Evolutionary conservation across 2,797 vertebrate species (phyloP).

Genomic region (Dendrocincla tyrannina): DNA sequence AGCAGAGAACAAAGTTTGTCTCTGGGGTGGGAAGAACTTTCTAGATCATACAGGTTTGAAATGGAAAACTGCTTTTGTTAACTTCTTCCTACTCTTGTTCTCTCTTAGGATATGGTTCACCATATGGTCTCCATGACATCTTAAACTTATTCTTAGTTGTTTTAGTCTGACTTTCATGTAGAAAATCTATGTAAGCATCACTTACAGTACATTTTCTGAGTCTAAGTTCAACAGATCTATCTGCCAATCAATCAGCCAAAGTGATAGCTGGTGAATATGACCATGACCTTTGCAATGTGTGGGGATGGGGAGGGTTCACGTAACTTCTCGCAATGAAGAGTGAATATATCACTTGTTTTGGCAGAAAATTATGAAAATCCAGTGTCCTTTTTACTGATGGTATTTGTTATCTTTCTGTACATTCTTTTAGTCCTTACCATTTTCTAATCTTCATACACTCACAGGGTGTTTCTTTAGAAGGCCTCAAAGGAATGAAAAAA

Average conservation of each 20-base stretch:
- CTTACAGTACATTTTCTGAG: background rate
- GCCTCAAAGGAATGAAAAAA: background rate
- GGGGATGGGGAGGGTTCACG: rapidly evolving
- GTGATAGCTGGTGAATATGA: background rate
- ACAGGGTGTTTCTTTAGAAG: background rate
- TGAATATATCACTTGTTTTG: background rate
- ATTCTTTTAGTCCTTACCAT: background rate
- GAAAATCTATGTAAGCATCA: background rate
- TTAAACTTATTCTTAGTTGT: background rate
- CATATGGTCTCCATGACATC: background rate
- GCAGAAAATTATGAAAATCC: background rate
- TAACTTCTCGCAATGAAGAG: background rate
- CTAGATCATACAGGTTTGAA: background rate
- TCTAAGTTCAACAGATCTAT: background rate
- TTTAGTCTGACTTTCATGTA: background rate
- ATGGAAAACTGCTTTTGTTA: background rate
- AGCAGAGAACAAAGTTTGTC: background rate
- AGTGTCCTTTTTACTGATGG: background rate
- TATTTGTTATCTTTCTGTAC: background rate
- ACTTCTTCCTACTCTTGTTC: background rate
- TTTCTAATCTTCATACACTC: background rate
- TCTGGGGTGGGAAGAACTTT: background rate
- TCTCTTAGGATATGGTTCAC: background rate
- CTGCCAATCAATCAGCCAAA: background rate
- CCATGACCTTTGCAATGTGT: background rate